These are phyloP conservation scores for Noctua fimbriata DNA, from an alignment of 2,888 invertebrate genomes.

Conservation along the genomic window DNA sequence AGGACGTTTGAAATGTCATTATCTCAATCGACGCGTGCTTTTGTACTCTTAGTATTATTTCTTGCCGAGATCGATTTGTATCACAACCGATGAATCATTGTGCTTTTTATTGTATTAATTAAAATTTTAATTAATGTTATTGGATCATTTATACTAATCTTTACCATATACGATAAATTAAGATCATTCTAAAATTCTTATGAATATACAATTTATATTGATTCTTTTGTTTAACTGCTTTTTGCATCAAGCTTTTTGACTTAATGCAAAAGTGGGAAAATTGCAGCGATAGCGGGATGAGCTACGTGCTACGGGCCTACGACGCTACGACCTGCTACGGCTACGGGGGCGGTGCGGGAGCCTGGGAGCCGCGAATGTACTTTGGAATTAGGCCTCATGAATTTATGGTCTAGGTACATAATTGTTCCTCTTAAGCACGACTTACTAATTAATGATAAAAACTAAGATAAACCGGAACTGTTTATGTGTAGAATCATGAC, in stretches of 20 bases:
- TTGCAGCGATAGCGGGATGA: constrained; percentile 1
- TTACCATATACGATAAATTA: constrained; percentile 7
- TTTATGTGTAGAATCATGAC: constrained; percentile 86
- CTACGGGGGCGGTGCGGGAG: constrained; percentile 1
- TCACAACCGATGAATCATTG: constrained; percentile 60
- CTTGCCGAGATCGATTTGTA: constrained; percentile 51
- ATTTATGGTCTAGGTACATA: constrained; percentile 24
- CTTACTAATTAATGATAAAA: constrained; percentile 80
- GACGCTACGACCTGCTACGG: constrained; percentile 42
- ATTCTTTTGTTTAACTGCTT: neutral
- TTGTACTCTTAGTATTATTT: constrained; percentile 65
- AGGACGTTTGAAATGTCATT: constrained; percentile 84
- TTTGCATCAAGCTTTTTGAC: neutral
- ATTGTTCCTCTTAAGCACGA: constrained; percentile 56
- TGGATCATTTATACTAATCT: constrained; percentile 25
- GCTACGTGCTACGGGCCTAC: constrained; percentile 35
- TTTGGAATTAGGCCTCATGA: constrained; percentile 1
- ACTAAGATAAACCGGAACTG: constrained; percentile 86
- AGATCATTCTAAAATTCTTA: neutral
- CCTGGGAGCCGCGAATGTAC: constrained; percentile 19
- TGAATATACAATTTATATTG: neutral
- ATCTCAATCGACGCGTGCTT: constrained; percentile 69
- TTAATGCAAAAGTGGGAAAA: neutral
- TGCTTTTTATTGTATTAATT: constrained; percentile 44
- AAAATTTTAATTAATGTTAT: constrained; percentile 34